A percentile compares a stretch with the other conserved stretches of the same genome.
Evolutionary conservation across 1,140 invertebrate species (phyloP).

Genomic region (Liolophura sinensis): DNA sequence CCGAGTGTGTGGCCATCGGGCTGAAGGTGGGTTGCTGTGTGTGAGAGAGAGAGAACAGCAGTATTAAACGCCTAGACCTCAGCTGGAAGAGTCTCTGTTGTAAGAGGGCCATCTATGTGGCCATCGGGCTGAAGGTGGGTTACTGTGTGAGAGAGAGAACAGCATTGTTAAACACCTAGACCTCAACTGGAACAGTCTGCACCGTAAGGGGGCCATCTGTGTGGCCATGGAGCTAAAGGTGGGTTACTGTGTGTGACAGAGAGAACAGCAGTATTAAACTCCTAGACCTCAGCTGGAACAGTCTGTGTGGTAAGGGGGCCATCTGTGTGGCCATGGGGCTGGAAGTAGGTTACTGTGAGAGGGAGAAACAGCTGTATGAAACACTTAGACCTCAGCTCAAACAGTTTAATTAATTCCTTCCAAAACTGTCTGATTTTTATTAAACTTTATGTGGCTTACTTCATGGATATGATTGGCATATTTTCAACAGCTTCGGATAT

Average conservation of each 20-base stretch:
- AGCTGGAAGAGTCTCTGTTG: conserved; percentile 56
- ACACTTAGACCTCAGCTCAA: conserved; percentile 57
- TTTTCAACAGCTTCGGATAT: background rate
- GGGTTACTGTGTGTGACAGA: background rate
- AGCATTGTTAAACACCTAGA: conserved; percentile 51
- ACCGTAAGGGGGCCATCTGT: conserved; percentile 52
- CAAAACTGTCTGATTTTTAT: no score
- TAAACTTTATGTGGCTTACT: no score
- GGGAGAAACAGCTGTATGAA: conserved; percentile 51
- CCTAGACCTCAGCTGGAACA: conserved; percentile 53
- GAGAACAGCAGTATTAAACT: conserved; percentile 20
- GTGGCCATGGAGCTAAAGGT: conserved; percentile 56
- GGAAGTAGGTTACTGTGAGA: conserved; percentile 34
- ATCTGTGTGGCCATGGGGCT: conserved; percentile 53
- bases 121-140: conserved; percentile 53
- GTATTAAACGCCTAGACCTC: conserved; percentile 53
- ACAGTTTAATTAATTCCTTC: no score
- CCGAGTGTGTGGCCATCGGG: conserved; percentile 50
- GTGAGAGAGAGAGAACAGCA: conserved; percentile 49
- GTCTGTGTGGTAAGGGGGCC: conserved; percentile 38
- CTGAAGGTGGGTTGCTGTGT: conserved; percentile 41
- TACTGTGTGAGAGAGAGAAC: conserved; percentile 39
- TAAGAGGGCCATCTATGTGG: conserved; percentile 54
- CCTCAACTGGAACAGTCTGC: conserved; percentile 57
- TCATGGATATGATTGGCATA: no score